Evolutionary conservation across 2,113 vertebrate species (phyloP).

Genomic region (Verasper variegatus): DNA sequence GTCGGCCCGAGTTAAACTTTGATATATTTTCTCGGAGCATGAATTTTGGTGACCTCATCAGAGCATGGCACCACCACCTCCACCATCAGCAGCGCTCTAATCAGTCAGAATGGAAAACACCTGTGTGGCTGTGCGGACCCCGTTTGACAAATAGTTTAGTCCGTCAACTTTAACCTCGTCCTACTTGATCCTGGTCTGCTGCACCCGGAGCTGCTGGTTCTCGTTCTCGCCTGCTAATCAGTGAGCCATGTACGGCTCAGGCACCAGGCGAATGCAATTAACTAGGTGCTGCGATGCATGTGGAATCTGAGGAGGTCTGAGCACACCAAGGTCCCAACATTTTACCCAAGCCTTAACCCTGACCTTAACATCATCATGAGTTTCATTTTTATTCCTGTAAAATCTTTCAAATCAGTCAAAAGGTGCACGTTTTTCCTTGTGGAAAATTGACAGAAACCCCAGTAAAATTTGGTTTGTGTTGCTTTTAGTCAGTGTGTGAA

Average conservation of each 20-base stretch:
- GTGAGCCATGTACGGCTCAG: slow-evolving; percentile 24
- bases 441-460: too few species aligned
- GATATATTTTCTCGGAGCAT: neutral
- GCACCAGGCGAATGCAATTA: slow-evolving; percentile 23
- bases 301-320: too few species aligned
- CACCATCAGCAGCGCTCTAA: slow-evolving; percentile 8
- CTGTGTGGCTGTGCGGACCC: slow-evolving; percentile 8
- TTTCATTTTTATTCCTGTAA: too few species aligned
- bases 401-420: too few species aligned
- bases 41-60: slow-evolving; percentile 26
- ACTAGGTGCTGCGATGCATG: slow-evolving; percentile 1
- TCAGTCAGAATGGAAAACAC: slow-evolving; percentile 44
- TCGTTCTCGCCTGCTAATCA: slow-evolving; percentile 37
- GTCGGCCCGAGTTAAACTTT: neutral
- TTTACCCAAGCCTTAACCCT: too few species aligned
- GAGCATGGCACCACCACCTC: neutral
- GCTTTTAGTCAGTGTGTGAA: too few species aligned
- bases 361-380: too few species aligned
- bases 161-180: slow-evolving; percentile 23
- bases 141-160: slow-evolving; percentile 34
- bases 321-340: too few species aligned
- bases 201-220: slow-evolving; percentile 37
- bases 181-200: slow-evolving; percentile 41
- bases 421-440: too few species aligned
- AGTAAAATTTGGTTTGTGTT: too few species aligned